Evolutionary conservation across 2,888 invertebrate genomes (phyloP).

Genomic region (Nasonia oneida): DNA sequence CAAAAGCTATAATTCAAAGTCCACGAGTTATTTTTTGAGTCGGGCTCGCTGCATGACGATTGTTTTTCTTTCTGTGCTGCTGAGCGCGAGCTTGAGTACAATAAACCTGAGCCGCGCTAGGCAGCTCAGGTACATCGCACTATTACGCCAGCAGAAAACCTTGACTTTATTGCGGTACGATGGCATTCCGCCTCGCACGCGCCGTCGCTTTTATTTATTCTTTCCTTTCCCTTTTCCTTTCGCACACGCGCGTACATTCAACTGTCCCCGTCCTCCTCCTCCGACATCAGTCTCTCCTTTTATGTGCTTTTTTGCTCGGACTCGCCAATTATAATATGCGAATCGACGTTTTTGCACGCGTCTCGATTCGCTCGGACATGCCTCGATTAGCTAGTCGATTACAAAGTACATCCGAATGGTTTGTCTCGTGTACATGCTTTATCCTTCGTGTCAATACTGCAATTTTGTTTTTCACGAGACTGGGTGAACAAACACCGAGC

Average conservation of each 20-base stretch:
- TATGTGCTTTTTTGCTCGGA: not conserved
- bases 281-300: not conserved
- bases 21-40: not conserved
- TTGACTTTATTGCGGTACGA: slow-evolving; percentile 73
- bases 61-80: not conserved
- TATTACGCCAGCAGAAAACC: slow-evolving; percentile 71
- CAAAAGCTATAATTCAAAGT: not conserved
- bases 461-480: too few species aligned
- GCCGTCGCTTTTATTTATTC: slow-evolving; percentile 57
- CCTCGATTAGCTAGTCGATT: too few species aligned
- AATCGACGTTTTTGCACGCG: not conserved
- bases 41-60: not conserved
- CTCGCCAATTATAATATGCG: not conserved
- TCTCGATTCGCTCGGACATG: too few species aligned
- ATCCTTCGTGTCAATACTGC: too few species aligned
- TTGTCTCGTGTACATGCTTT: too few species aligned
- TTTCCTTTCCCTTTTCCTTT: slow-evolving; percentile 68
- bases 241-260: slow-evolving; percentile 7
- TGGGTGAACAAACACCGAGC: too few species aligned
- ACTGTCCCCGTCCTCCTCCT: not conserved
- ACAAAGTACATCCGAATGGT: too few species aligned
- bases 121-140: slow-evolving; percentile 66
- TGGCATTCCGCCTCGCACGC: slow-evolving; percentile 61
- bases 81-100: slow-evolving; percentile 63
- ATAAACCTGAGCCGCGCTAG: slow-evolving; percentile 66